phyloP scores from a whole-genome alignment of 2,797 vertebrate genomes.

The Falco concolor region DNA sequence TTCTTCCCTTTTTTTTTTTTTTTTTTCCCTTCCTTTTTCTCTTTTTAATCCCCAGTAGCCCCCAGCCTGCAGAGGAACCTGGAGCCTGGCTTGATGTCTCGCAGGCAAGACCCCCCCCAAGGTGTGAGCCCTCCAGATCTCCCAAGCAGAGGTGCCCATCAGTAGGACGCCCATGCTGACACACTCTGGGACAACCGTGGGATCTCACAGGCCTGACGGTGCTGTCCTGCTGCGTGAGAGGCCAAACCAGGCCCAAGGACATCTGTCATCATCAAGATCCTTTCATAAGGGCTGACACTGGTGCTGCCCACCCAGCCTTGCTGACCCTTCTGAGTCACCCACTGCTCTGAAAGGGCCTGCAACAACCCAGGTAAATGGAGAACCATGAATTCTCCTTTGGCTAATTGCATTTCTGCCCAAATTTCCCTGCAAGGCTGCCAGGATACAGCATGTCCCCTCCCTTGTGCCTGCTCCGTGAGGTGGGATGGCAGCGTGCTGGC shows the following conservation, averaged over 20 bases:
- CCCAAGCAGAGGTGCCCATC: background rate
- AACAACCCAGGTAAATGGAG: background rate
- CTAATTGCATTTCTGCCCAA: background rate
- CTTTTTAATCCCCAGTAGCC: slow-evolving; percentile 6
- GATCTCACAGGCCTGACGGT: background rate
- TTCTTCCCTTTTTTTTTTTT: background rate
- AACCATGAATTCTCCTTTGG: background rate
- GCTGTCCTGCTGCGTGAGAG: background rate
- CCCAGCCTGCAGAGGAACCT: background rate
- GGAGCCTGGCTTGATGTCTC: background rate
- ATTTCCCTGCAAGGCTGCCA: background rate
- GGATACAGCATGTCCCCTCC: background rate
- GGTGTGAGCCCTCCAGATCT: rapidly evolving
- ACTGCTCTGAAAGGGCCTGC: background rate
- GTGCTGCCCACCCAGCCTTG: background rate
- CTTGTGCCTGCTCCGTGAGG: rapidly evolving
- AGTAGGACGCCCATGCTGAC: background rate
- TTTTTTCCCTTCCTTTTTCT: background rate
- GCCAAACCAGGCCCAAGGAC: background rate
- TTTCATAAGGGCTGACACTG: background rate
- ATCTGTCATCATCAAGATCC: background rate
- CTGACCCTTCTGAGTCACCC: background rate
- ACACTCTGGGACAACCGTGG: background rate
- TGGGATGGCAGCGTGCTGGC: background rate
- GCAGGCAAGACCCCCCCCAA: background rate